A percentile compares a stretch with the other conserved stretches of the same genome.
These are phyloP conservation scores for Neoaliturus tenellus DNA, from an alignment of 2,888 invertebrate genomes.

Conservation along the genomic window DNA sequence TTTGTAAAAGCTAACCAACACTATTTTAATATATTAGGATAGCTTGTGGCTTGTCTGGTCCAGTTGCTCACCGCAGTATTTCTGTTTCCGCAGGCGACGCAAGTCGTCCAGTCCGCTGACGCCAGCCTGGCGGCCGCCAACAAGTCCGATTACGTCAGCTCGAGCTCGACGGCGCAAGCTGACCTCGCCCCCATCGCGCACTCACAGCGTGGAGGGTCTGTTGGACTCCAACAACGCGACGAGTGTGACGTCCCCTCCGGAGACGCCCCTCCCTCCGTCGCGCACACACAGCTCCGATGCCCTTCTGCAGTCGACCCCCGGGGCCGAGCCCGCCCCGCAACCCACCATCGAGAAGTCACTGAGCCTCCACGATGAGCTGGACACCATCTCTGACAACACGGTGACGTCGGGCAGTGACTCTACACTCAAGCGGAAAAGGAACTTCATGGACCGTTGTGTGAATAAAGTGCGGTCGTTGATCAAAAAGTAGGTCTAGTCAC, in stretches of 20 bases:
- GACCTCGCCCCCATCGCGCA: constrained; percentile 73
- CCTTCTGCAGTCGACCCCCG: constrained; percentile 55
- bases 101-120: constrained; percentile 81
- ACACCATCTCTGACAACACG: constrained; percentile 57
- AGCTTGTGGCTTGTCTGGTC: too few species aligned
- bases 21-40: too few species aligned
- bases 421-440: constrained; percentile 75
- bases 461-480: constrained; percentile 89
- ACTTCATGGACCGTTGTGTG: constrained; percentile 91
- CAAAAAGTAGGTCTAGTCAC: constrained; percentile 65
- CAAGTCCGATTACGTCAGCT: constrained; percentile 66
- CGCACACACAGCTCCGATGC: constrained; percentile 55
- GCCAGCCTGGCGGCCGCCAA: constrained; percentile 74
- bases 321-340: background rate
- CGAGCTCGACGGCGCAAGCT: constrained; percentile 59
- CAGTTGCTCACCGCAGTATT: background rate
- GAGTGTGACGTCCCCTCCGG: background rate
- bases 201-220: constrained; percentile 80
- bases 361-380: constrained; percentile 60
- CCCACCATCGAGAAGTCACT: constrained; percentile 58
- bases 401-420: constrained; percentile 57
- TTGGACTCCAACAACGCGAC: constrained; percentile 71
- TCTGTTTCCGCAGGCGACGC: constrained; percentile 75
- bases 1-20: too few species aligned
- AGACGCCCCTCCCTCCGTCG: constrained; percentile 35